Evolutionary conservation across 2,888 invertebrate species (phyloP), one percentile per base, ranked within the genome.

Genomic region (Cryptosula pallasiana): DNA sequence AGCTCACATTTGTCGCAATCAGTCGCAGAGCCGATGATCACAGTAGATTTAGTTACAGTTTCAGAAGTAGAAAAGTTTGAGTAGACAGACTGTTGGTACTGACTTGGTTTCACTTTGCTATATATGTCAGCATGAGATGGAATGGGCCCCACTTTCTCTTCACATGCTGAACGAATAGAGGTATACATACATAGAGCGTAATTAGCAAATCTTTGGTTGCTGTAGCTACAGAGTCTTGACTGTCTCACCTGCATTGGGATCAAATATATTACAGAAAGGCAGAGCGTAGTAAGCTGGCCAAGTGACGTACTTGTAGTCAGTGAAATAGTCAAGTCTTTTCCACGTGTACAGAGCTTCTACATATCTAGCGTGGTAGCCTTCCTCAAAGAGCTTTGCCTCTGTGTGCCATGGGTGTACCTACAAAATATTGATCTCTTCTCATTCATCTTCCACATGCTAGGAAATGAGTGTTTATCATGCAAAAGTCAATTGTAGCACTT

Each of bases 401-500:
- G 63, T 32, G n/a, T 63, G 63, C 27, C 27, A 63, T n/a, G 63
- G 63, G n/a, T 63, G 63, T 2, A 70, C 69, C 35, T 69, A n/a
- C 45, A 45, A 13, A 16, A 45, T 13, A 16, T n/a, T n/a, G n/a
- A n/a, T n/a, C n/a, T n/a, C n/a, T n/a, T n/a, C n/a, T n/a, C n/a
- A n/a, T n/a, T n/a, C n/a, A n/a, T n/a, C n/a, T n/a, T n/a, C n/a
- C n/a, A n/a, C n/a, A n/a, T n/a, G n/a, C n/a, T n/a, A n/a, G n/a
- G n/a, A n/a, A n/a, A n/a, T n/a, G n/a, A n/a, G n/a, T n/a, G n/a
- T n/a, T n/a, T n/a, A n/a, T n/a, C n/a, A n/a, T n/a, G n/a, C n/a
- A n/a, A n/a, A n/a, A n/a, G n/a, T n/a, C n/a, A n/a, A n/a, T n/a
- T n/a, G n/a, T n/a, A n/a, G n/a, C n/a, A n/a, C n/a, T n/a, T n/a